A percentile compares a stretch with the other conserved stretches of the same genome.
Conservation (phyloP, 2,888 invertebrate species). For the Dusona sp. region DNA sequence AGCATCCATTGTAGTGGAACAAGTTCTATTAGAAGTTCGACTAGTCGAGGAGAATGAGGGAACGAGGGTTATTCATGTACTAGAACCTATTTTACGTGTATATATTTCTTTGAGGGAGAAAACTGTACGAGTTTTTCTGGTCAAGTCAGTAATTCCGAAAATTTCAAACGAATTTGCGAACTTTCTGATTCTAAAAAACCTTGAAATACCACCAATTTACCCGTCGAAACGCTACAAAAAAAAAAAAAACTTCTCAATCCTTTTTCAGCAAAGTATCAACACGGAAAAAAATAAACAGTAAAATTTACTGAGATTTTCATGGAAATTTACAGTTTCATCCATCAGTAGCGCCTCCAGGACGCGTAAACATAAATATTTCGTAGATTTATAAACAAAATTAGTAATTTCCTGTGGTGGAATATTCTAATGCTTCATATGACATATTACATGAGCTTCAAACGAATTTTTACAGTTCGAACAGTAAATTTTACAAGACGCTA, state of each 20-base stretch:
- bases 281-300: too few species aligned
- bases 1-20: slow-evolving; percentile 56
- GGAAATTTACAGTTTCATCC: too few species aligned
- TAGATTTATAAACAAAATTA: too few species aligned
- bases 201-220: background rate
- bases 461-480: too few species aligned
- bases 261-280: background rate
- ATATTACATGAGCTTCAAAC: too few species aligned
- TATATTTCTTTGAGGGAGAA: background rate
- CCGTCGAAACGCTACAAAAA: background rate
- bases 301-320: too few species aligned
- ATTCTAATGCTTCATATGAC: too few species aligned
- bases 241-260: background rate
- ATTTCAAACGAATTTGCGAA: background rate
- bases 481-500: too few species aligned
- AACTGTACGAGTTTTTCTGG: background rate
- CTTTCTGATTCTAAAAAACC: background rate
- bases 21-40: slow-evolving; percentile 64
- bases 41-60: slow-evolving; percentile 44
- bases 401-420: too few species aligned
- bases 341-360: too few species aligned
- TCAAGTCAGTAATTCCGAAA: background rate
- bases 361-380: too few species aligned
- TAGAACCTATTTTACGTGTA: background rate
- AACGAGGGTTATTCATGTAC: slow-evolving; percentile 23